Evolutionary conservation across 2,888 invertebrate species (phyloP).

Genomic region (Ophion ellenae): DNA sequence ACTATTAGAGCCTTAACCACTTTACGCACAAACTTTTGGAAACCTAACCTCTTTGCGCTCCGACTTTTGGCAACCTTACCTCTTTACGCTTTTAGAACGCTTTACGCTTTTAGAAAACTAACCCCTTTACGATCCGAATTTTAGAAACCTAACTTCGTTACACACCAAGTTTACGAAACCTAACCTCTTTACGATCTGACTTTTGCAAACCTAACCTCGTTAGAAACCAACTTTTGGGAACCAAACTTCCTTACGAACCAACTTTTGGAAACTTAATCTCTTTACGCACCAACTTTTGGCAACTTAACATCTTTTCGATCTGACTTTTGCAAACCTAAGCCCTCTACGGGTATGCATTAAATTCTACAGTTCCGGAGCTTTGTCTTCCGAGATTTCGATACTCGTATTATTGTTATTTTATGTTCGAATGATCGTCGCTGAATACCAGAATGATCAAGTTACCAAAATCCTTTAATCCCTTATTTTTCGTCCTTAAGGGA

Average conservation of each 20-base stretch:
- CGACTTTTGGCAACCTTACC: no score
- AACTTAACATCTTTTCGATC: neutral
- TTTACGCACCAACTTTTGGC: neutral
- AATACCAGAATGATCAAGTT: neutral
- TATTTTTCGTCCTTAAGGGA: no score
- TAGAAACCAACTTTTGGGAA: neutral
- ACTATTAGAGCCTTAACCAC: neutral
- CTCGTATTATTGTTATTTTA: neutral
- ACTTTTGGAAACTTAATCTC: neutral
- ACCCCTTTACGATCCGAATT: no score
- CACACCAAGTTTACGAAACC: neutral
- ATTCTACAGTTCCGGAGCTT: neutral
- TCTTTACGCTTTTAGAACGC: neutral
- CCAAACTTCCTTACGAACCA: neutral
- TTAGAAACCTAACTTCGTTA: no score
- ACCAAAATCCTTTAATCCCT: neutral
- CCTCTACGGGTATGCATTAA: neutral
- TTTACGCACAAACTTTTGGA: neutral
- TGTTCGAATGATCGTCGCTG: neutral
- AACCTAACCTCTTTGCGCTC: no score
- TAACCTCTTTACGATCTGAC: neutral
- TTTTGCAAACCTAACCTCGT: neutral
- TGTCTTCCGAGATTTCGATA: neutral
- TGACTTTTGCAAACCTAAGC: neutral
- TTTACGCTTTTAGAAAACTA: neutral